Percentiles rank a stretch among this genome's conserved stretches.
These are phyloP conservation scores for Phortica variegata DNA, from an alignment of 1,140 invertebrate genomes.

Conservation along the genomic window DNA sequence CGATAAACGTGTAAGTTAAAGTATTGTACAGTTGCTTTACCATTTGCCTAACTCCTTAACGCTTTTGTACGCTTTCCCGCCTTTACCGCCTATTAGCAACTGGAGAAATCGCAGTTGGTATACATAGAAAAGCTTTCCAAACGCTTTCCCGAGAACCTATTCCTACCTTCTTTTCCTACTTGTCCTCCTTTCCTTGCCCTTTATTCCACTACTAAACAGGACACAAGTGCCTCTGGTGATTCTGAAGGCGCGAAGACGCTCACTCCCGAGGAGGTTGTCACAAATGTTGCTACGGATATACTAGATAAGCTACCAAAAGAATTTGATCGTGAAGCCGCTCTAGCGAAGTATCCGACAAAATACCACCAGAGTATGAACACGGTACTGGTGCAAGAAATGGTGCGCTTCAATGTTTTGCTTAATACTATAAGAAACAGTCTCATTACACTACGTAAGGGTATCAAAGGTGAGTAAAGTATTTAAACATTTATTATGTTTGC, in stretches of 20 bases:
- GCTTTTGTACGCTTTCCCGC: conserved; percentile 4
- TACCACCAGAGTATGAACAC: conserved; percentile 74
- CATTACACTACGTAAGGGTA: conserved; percentile 80
- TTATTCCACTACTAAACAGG: conserved; percentile 36
- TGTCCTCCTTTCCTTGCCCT: conserved; percentile 46
- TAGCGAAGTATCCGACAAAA: conserved; percentile 75
- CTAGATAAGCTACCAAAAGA: conserved; percentile 71
- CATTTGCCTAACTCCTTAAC: conserved; percentile 4
- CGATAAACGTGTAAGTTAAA: conserved; percentile 45
- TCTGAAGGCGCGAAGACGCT: conserved; percentile 31
- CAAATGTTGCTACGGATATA: conserved; percentile 70
- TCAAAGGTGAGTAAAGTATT: conserved; percentile 80
- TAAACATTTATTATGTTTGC: no score
- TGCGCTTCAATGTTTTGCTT: conserved; percentile 82
- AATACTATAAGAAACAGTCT: conserved; percentile 73
- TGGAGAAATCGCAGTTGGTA: conserved; percentile 38
- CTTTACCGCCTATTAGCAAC: conserved; percentile 27
- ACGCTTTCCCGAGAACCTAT: conserved; percentile 47
- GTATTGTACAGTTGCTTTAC: neutral
- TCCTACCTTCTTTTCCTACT: conserved; percentile 43
- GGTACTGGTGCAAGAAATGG: conserved; percentile 92
- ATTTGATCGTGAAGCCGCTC: conserved; percentile 68
- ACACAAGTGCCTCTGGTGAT: conserved; percentile 54
- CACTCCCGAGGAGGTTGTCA: conserved; percentile 69
- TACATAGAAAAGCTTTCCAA: conserved; percentile 38